Percentiles rank a stretch among this genome's conserved stretches.
phyloP scores from a whole-genome alignment of 2,797 vertebrate genomes.

The Lates japonicus region DNA sequence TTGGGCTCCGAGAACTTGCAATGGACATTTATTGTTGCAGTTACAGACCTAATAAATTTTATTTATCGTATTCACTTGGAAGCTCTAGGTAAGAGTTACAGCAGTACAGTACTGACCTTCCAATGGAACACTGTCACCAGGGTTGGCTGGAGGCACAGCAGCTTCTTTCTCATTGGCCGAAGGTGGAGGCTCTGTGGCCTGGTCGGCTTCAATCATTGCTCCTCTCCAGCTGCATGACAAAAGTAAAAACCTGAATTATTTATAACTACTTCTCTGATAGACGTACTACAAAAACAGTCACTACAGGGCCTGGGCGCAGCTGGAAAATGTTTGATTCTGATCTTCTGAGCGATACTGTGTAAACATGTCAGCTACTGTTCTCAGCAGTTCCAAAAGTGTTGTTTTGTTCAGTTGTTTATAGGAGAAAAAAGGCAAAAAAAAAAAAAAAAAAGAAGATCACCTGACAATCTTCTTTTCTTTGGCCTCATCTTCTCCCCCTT shows the following conservation, averaged over 20 bases:
- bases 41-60: not conserved
- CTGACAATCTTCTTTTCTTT: constrained; percentile 87
- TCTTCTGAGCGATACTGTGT: not conserved
- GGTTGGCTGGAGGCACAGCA: constrained; percentile 39
- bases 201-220: constrained; percentile 92
- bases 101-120: constrained; percentile 68
- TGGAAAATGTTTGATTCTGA: constrained; percentile 3
- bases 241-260: not conserved
- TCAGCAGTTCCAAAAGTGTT: not conserved
- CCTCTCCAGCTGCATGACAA: constrained; percentile 91
- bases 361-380: not conserved
- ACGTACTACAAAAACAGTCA: not conserved
- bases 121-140: constrained; percentile 32
- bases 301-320: not conserved
- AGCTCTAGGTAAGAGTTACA: not conserved
- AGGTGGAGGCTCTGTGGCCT: constrained; percentile 83
- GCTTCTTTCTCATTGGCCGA: constrained; percentile 80
- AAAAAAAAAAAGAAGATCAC: too few relatives aligned
- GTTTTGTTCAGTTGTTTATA: not conserved
- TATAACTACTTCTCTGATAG: not conserved
- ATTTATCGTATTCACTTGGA: not conserved
- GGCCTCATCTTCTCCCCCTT: constrained; percentile 63
- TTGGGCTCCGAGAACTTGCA: not conserved
- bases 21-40: not conserved
- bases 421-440: not conserved